Evolutionary conservation across 2,113 vertebrate genomes (phyloP), one percentile per base, ranked within the genome.

Genomic region (Brevimyrus niger): DNA sequence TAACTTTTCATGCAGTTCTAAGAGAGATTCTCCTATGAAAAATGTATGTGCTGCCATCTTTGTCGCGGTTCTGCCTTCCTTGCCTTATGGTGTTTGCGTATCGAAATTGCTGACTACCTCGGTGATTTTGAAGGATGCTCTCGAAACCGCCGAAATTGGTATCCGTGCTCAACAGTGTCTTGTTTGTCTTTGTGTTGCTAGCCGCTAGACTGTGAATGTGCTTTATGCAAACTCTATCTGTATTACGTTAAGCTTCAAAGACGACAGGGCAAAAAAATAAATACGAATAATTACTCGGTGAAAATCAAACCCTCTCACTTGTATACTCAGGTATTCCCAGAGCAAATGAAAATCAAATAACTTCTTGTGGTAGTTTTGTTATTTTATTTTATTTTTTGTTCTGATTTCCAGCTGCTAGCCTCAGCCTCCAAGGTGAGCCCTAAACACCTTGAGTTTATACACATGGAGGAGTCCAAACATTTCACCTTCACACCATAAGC

Each of bases 391-490:
- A 6, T 76, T 38, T 73, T 73, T 42, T 38, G 35, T 42, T 80
- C 38, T 80, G 35, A 80, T 31, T 7, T 61, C 44, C 53, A 47
- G 15, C 27, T 85, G 21, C 31, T 9, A 23, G 10, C 48, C 83
- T 86, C 44, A 69, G 82, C n/a, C 27, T 86, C n/a, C 44, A 42
- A 69, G 50, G n/a, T 65, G 38, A 80, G 61, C 31, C 85, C 51
- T 65, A 83, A 88, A 61, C 55, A 58, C 50, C 44, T 58, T 55
- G 48, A 88, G 44, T 88, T 90, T 87, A 42, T 38, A 76, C 89
- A 90, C 31, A 90, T 80, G 85, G 65, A 47, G 48, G 69, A 80
- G 61, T 46, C 47, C 58, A 87, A 90, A 87, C 61, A 53, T 48
- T 38, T 44, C 46, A 80, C 89, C 65, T 87, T 87, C 48, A 88